These are phyloP conservation scores for Pteromalus puparum DNA, from an alignment of 1,140 invertebrate genomes.

Conservation along the genomic window DNA sequence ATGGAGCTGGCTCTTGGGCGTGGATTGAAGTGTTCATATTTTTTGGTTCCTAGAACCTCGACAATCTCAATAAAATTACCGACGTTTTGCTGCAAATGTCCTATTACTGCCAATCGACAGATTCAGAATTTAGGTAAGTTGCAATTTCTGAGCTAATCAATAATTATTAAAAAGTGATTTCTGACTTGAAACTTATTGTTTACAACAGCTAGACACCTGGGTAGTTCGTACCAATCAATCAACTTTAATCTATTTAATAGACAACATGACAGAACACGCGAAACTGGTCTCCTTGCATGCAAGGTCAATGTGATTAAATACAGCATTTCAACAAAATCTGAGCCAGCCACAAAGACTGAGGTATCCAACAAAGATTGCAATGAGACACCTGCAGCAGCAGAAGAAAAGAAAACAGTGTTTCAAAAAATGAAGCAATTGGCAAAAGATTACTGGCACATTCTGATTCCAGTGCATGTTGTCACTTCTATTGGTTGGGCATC, in stretches of 20 bases:
- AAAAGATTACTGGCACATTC: constrained; percentile 95
- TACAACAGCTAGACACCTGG: constrained; percentile 18
- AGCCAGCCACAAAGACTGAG: constrained; percentile 40
- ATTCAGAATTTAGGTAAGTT: constrained; percentile 55
- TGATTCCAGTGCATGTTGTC: constrained; percentile 91
- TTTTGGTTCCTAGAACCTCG: constrained; percentile 38
- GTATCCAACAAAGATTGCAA: constrained; percentile 36
- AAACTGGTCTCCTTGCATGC: background rate
- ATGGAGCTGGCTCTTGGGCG: constrained; percentile 59
- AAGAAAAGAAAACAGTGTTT: constrained; percentile 80
- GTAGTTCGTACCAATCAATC: background rate
- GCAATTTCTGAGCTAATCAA: background rate
- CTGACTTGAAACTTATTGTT: constrained; percentile 1
- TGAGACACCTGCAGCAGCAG: background rate
- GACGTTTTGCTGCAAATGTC: constrained; percentile 41
- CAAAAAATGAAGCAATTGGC: constrained; percentile 93
- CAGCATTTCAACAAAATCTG: constrained; percentile 15
- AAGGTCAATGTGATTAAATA: background rate
- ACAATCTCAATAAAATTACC: constrained; percentile 45
- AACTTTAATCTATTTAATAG: constrained; percentile 6
- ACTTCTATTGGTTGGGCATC: constrained; percentile 92
- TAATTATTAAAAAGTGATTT: background rate
- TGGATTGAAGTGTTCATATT: constrained; percentile 45
- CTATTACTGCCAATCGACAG: constrained; percentile 33
- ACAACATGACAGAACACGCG: background rate